phyloP scores from a whole-genome alignment of 1,140 invertebrate species.

The Ridgeia piscesae region DNA sequence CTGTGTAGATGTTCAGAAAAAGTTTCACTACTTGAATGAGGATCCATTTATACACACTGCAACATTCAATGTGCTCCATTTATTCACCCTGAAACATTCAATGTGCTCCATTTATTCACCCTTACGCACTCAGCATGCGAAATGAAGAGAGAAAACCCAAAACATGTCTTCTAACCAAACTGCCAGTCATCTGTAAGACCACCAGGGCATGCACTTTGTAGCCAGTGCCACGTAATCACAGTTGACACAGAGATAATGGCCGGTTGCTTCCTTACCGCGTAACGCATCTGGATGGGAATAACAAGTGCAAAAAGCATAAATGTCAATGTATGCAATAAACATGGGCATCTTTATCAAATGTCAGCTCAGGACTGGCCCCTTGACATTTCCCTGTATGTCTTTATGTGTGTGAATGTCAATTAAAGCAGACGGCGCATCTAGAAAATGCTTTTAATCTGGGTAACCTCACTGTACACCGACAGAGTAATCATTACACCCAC shows the following conservation, averaged over 20 bases:
- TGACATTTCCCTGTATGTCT: not conserved
- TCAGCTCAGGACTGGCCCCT: not conserved
- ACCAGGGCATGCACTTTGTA: not conserved
- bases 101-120: not conserved
- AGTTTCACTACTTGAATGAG: no score
- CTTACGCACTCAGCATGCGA: not conserved
- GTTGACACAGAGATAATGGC: not conserved
- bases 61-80: not conserved
- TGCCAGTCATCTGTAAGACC: not conserved
- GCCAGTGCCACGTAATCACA: not conserved
- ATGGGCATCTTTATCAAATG: not conserved
- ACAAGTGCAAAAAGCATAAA: not conserved
- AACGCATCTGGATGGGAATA: not conserved
- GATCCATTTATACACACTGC: no score
- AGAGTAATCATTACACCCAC: no score
- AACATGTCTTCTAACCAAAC: not conserved
- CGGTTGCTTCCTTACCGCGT: not conserved
- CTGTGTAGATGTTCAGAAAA: no score
- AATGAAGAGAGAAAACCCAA: not conserved
- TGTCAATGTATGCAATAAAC: not conserved
- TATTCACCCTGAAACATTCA: no score
- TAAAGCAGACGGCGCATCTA: not conserved
- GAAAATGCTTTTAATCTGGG: not conserved
- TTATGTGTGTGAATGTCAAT: not conserved
- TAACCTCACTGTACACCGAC: no score